These are phyloP conservation scores for Diogma glabrata DNA, from an alignment of 2,888 invertebrate genomes.

Conservation along the genomic window DNA sequence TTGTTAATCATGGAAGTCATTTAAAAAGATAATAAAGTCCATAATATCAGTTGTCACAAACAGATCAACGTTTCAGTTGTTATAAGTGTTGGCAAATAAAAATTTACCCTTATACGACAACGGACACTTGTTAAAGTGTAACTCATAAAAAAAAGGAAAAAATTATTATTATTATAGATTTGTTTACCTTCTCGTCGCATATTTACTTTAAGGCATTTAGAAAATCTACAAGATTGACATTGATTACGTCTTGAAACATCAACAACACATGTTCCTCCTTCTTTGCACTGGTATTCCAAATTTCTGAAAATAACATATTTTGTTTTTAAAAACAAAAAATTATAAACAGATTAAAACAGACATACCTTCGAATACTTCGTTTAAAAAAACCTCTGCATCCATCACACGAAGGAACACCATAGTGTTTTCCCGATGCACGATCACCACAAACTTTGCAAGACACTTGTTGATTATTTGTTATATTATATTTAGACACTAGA, in stretches of 20 bases:
- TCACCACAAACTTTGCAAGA: slow-evolving; percentile 83
- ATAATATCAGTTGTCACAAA: no score
- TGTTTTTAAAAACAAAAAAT: not conserved
- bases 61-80: no score
- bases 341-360: slow-evolving; percentile 12
- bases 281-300: slow-evolving; percentile 85
- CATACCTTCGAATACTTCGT: slow-evolving; percentile 72
- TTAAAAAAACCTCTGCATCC: slow-evolving; percentile 92
- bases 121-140: no score
- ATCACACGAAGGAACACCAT: slow-evolving; percentile 67
- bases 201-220: slow-evolving; percentile 80
- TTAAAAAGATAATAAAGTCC: no score
- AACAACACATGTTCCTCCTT: slow-evolving; percentile 74
- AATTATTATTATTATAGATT: not conserved
- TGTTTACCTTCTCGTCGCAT: slow-evolving; percentile 87
- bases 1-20: no score
- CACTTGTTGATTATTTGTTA: slow-evolving; percentile 35
- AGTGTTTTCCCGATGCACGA: slow-evolving; percentile 70
- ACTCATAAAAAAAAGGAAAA: not conserved
- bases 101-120: no score
- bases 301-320: slow-evolving; percentile 43
- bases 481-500: not conserved
- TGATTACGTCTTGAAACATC: slow-evolving; percentile 88
- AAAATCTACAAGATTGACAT: slow-evolving; percentile 88
- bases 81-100: no score